Percentiles rank a stretch among this genome's conserved stretches.
Evolutionary conservation across 2,797 vertebrate genomes (phyloP).

Genomic region (Gymnopithys bicolor): DNA sequence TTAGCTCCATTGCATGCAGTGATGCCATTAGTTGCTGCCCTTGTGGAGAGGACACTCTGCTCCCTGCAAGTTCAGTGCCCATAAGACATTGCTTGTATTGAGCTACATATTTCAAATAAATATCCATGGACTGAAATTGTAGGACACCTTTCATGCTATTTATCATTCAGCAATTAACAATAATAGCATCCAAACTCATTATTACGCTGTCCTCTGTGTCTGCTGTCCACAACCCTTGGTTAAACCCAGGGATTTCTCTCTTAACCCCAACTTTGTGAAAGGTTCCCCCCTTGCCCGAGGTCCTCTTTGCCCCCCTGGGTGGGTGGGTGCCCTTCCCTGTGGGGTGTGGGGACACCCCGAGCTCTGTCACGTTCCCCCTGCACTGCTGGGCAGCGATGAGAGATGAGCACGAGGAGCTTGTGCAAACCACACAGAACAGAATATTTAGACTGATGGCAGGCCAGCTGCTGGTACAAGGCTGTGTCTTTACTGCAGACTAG

Average conservation of each 20-base stretch:
- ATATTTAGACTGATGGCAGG: background rate
- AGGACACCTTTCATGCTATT: conserved; percentile 42
- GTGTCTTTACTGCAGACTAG: background rate
- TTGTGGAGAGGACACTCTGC: conserved; percentile 43
- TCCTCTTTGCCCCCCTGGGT: background rate
- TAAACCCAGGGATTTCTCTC: background rate
- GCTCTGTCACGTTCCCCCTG: background rate
- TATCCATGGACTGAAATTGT: conserved; percentile 10
- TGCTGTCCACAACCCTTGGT: conserved; percentile 8
- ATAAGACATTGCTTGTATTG: background rate
- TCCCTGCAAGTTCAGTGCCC: background rate
- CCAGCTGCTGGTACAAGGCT: background rate
- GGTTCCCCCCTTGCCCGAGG: background rate
- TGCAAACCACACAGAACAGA: background rate
- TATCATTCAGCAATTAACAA: conserved; percentile 56
- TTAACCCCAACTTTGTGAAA: background rate
- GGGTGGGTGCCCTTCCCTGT: background rate
- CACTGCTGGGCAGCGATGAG: background rate
- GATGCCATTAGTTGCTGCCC: background rate
- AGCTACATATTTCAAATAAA: conserved; percentile 49
- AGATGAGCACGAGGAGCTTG: background rate
- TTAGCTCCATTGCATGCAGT: background rate
- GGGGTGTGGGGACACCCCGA: background rate
- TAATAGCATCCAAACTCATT: conserved; percentile 40
- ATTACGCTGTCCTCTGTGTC: background rate